A percentile compares a stretch with the other conserved stretches of the same genome.
phyloP scores from a whole-genome alignment of 1,140 invertebrate genomes.

The Lerema accius region DNA sequence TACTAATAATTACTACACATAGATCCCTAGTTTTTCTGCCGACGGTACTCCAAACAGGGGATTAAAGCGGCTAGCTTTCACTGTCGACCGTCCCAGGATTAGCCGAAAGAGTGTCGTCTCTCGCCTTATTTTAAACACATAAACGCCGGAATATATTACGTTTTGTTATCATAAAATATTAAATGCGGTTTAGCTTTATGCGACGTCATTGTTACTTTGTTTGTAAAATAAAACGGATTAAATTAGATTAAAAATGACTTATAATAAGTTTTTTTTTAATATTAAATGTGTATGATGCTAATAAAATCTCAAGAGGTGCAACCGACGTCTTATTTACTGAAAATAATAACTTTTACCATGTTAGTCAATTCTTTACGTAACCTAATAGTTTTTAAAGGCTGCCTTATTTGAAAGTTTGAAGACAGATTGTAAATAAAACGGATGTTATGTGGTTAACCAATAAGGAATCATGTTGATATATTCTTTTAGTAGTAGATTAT shows the following conservation, averaged over 20 bases:
- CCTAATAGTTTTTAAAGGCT: no score
- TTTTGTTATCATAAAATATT: constrained; percentile 9
- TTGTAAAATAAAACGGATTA: background rate
- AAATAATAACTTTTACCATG: no score
- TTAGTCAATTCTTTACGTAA: no score
- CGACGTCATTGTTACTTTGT: background rate
- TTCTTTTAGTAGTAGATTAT: background rate
- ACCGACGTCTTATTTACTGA: no score
- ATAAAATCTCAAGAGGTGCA: no score
- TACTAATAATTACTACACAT: no score
- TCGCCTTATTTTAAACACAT: constrained; percentile 30
- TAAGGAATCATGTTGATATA: background rate
- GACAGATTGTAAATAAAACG: no score
- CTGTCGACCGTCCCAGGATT: constrained; percentile 47
- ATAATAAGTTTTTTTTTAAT: no score
- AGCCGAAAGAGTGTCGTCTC: constrained; percentile 41
- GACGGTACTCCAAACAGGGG: constrained; percentile 47
- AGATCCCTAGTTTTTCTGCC: constrained; percentile 43
- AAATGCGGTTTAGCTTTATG: background rate
- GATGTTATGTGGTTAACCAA: background rate
- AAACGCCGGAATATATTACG: constrained; percentile 4
- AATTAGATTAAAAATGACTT: background rate
- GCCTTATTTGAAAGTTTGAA: no score
- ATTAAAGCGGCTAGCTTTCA: constrained; percentile 55
- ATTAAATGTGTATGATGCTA: no score